A percentile compares a stretch with the other conserved stretches of the same genome.
phyloP scores from a whole-genome alignment of 1,140 invertebrate genomes.

The Lasioglossum baleicum region DNA sequence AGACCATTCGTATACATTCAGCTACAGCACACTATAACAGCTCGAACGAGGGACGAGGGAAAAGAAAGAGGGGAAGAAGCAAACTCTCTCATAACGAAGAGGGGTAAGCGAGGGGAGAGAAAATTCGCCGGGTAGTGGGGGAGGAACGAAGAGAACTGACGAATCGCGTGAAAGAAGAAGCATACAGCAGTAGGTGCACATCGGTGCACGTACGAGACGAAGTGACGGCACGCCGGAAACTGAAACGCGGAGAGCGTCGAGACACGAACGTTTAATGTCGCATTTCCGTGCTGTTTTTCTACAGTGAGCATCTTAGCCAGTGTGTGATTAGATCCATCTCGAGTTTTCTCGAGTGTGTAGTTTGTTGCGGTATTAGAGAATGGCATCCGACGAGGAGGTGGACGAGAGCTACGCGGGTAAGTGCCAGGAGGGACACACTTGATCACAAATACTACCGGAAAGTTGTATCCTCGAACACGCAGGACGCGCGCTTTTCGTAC shows the following conservation, averaged over 20 bases:
- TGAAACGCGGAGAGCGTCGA: constrained; percentile 32
- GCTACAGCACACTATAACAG: constrained; percentile 10
- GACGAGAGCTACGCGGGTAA: constrained; percentile 89
- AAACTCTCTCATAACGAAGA: constrained; percentile 9
- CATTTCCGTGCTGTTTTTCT: constrained; percentile 49
- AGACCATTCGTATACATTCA: constrained; percentile 15
- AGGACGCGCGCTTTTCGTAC: constrained; percentile 77
- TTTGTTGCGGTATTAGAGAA: constrained; percentile 70
- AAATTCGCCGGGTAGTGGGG: not conserved
- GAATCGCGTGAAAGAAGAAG: constrained; percentile 55
- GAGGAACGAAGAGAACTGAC: constrained; percentile 48
- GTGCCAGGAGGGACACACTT: constrained; percentile 59
- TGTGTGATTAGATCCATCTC: too few species aligned
- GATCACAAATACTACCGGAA: constrained; percentile 31
- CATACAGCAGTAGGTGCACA: constrained; percentile 47
- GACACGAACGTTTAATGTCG: constrained; percentile 57
- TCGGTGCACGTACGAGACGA: constrained; percentile 41
- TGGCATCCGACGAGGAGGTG: constrained; percentile 89
- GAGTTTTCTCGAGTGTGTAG: too few species aligned
- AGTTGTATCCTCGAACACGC: constrained; percentile 42
- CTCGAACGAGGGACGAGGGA: too few species aligned
- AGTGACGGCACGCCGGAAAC: constrained; percentile 48
- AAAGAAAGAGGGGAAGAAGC: not conserved
- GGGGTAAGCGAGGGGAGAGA: not conserved
- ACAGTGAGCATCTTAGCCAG: too few species aligned